phyloP scores from a whole-genome alignment of 2,113 vertebrate species.

The Axis porcinus region DNA sequence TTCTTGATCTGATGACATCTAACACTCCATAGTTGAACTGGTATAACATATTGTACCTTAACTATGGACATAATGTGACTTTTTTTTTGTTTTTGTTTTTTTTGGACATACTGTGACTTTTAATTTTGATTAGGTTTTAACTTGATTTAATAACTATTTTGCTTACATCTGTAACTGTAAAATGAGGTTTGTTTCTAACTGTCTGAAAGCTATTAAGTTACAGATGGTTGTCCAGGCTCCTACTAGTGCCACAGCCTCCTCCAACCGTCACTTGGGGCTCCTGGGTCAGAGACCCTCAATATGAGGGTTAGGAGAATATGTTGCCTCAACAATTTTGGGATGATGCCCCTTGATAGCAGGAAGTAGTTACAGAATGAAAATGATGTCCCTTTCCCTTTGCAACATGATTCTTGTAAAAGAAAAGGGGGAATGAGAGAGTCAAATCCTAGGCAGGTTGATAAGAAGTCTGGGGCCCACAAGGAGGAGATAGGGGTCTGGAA shows the following conservation, averaged over 20 bases:
- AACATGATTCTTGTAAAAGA: neutral
- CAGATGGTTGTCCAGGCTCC: neutral
- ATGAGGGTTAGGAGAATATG: neutral
- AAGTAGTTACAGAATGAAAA: neutral
- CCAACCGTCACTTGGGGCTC: neutral
- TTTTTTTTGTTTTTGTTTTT: neutral
- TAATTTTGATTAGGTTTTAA: neutral
- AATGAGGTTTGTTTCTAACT: rapidly evolving
- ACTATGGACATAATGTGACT: neutral
- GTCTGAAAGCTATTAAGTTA: neutral
- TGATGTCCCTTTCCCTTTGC: neutral
- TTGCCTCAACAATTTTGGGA: neutral
- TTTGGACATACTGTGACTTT: neutral
- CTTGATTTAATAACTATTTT: neutral
- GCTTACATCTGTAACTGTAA: rapidly evolving
- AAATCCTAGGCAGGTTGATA: neutral
- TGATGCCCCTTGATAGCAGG: neutral
- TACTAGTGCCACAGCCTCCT: neutral
- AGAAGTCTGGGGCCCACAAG: neutral
- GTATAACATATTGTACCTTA: neutral
- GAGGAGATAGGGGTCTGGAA: neutral
- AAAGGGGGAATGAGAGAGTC: neutral
- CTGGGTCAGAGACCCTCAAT: neutral
- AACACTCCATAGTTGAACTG: neutral
- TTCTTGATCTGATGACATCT: neutral